Evolutionary conservation across 2,113 vertebrate species (phyloP), one percentile per base, ranked within the genome.

Genomic region (Sarotherodon lohbergeri): DNA sequence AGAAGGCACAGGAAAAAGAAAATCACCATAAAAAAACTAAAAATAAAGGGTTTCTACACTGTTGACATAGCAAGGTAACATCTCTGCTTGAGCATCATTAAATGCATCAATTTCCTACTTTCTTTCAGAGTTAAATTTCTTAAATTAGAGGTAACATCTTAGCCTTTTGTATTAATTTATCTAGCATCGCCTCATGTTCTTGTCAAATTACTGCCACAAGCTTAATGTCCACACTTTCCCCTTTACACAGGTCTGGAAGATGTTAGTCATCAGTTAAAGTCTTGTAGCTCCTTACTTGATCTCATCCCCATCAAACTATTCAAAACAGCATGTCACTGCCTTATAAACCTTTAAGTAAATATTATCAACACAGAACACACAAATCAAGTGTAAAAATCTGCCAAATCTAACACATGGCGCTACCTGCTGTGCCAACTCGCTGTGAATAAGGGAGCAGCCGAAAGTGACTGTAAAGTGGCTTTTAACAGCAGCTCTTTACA

Each of bases 21-120:
- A 63, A 63, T 63, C 32, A 63, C 59, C 59, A 36, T 63, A 63
- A 66, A 22, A 66, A 34, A 66, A 13, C 34, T 66, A 66, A 66
- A 66, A 39, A 39, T n/a, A 13, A 66, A 66, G 4, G 13, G 27
- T 59, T 29, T 39, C 34, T 66, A 66, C 34, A 68, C 61, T 39
- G 17, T 39, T 66, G 0, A 22, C 19, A 39, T 68, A 39, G 34
- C 63, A 68, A 39, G 0, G 4, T 39, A 39, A 22, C 61, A 39
- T 39, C 61, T 39, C 61, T 66, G 34, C 19, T 39, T 39, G 61
- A 1, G 32, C 19, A 39, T 66, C 13, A 66, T 39, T 39, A 66
- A 8, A 66, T 39, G 19, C 2, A 63, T 36, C 59, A 63, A 34
- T 63, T 63, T 63, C 29, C 59, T 63, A 63, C 29, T 63, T 63